Conservation (phyloP, 2,888 invertebrate species). For the Theodoxus fluviatilis region DNA sequence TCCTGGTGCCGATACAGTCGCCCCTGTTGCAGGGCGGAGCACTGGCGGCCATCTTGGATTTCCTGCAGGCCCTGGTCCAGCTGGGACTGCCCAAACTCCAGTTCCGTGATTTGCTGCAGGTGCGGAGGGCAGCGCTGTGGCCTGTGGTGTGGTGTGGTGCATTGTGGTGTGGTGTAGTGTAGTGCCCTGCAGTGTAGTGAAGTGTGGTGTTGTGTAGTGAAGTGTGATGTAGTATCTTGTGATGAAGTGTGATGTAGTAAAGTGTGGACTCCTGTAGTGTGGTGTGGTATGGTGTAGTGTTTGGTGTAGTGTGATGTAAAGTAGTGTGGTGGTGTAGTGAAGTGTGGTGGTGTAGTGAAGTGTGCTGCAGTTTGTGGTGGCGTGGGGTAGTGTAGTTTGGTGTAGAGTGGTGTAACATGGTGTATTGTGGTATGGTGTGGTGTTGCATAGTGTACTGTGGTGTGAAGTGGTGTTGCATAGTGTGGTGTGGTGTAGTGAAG, state of each 20-base stretch:
- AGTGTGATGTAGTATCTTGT: background rate
- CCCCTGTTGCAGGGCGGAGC: constrained; percentile 93
- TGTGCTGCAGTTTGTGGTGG: background rate
- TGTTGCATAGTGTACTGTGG: background rate
- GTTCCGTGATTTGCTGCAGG: constrained; percentile 80
- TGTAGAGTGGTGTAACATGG: background rate
- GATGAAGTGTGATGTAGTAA: too few relatives aligned
- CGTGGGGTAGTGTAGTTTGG: too few relatives aligned
- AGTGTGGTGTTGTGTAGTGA: background rate
- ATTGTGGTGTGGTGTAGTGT: too few relatives aligned
- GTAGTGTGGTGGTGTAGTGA: too few relatives aligned
- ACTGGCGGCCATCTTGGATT: constrained; percentile 86
- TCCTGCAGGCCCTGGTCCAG: constrained; percentile 89
- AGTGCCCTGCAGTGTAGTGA: background rate
- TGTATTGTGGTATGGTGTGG: background rate
- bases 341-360: background rate
- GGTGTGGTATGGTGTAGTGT: too few relatives aligned
- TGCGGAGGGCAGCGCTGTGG: constrained; percentile 30
- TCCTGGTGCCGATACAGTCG: constrained; percentile 85
- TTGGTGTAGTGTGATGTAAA: background rate
- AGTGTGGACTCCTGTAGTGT: too few relatives aligned
- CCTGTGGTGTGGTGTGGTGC: too few relatives aligned
- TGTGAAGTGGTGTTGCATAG: background rate
- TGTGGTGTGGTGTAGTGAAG: background rate
- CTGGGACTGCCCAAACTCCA: constrained; percentile 74